Evolutionary conservation across 1,140 invertebrate species (phyloP).

Genomic region (Procambarus clarkii): DNA sequence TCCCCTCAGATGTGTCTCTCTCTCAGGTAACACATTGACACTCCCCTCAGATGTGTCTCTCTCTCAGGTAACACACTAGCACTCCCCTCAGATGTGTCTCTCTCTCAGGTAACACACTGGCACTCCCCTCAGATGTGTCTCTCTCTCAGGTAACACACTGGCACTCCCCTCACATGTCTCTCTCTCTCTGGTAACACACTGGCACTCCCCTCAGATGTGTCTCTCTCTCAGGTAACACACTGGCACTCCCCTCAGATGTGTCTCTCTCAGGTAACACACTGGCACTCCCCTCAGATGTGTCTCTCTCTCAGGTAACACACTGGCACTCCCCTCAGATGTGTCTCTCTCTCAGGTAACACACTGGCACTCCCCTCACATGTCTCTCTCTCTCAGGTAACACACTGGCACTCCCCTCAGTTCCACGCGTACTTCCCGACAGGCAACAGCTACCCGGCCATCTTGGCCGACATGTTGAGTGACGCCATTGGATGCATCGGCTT

Average conservation of each 20-base stretch:
- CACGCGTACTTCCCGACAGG: constrained; percentile 98
- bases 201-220: constrained; percentile 95
- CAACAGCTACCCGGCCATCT: constrained; percentile 95
- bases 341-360: constrained; percentile 82
- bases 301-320: constrained; percentile 82
- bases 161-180: constrained; percentile 94
- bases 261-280: constrained; percentile 84
- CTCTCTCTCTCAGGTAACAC: constrained; percentile 81
- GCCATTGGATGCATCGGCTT: constrained; percentile 91
- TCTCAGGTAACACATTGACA: constrained; percentile 91
- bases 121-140: constrained; percentile 90
- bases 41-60: constrained; percentile 84
- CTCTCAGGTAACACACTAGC: constrained; percentile 90
- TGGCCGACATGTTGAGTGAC: constrained; percentile 97
- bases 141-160: constrained; percentile 86
- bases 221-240: constrained; percentile 82
- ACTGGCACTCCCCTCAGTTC: constrained; percentile 97
- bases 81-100: constrained; percentile 87
- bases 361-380: constrained; percentile 96
- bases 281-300: constrained; percentile 95
- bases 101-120: constrained; percentile 88
- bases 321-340: constrained; percentile 96
- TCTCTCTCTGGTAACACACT: constrained; percentile 84
- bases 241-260: constrained; percentile 95
- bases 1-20: constrained; percentile 85